phyloP scores from a whole-genome alignment of 2,888 invertebrate species.

The Athalia circularis region DNA sequence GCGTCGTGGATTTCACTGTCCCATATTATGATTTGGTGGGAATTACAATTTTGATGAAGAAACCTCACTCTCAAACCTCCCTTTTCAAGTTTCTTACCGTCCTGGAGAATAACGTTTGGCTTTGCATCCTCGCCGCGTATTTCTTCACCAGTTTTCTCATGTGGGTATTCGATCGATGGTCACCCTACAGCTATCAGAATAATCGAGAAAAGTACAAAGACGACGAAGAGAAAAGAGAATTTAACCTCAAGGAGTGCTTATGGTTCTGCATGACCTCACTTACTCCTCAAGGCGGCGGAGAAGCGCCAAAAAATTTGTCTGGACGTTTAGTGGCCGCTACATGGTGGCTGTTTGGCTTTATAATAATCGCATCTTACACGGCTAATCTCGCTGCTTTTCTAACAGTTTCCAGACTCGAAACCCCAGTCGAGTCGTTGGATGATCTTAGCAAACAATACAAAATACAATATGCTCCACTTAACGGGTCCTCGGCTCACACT shows the following conservation, averaged over 20 bases:
- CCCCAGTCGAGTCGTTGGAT: slow-evolving; percentile 94
- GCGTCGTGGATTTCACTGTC: slow-evolving; percentile 98
- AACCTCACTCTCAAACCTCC: slow-evolving; percentile 91
- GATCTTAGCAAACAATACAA: slow-evolving; percentile 97
- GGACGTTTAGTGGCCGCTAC: slow-evolving; percentile 97
- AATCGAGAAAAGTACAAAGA: slow-evolving; percentile 94
- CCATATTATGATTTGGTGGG: slow-evolving; percentile 99
- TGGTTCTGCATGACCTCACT: slow-evolving; percentile 99
- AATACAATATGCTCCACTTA: slow-evolving; percentile 94
- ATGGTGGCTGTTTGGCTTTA: slow-evolving; percentile 99
- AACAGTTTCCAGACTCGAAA: slow-evolving; percentile 94
- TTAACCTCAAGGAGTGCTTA: slow-evolving; percentile 95
- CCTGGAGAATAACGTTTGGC: slow-evolving; percentile 96
- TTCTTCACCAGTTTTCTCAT: slow-evolving; percentile 95
- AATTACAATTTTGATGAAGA: slow-evolving; percentile 96
- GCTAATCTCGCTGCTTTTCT: slow-evolving; percentile 98
- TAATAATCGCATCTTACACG: slow-evolving; percentile 98
- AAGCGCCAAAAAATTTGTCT: slow-evolving; percentile 96
- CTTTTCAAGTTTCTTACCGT: slow-evolving; percentile 98
- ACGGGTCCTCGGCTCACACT: slow-evolving; percentile 91
- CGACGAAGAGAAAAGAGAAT: slow-evolving; percentile 95
- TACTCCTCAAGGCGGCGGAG: slow-evolving; percentile 96
- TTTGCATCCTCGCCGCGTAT: slow-evolving; percentile 95
- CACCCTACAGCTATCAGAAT: slow-evolving; percentile 97
- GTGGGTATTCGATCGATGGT: slow-evolving; percentile 98